Evolutionary conservation across 2,113 vertebrate species (phyloP).

Genomic region (Oreocharis arfaki): DNA sequence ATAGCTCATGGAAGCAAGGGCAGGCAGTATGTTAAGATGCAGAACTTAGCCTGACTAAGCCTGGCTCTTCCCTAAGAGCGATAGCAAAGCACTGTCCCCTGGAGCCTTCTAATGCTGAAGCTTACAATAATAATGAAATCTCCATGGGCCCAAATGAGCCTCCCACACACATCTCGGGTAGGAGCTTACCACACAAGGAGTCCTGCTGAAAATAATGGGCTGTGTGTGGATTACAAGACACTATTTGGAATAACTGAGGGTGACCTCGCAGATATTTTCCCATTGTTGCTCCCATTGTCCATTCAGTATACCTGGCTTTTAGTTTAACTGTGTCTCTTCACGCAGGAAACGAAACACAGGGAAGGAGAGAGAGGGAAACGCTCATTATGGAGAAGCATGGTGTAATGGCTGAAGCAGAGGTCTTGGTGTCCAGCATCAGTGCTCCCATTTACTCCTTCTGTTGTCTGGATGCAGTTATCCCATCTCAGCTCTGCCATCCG

Average conservation of each 20-base stretch:
- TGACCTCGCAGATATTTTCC: background rate
- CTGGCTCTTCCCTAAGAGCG: background rate
- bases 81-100: background rate
- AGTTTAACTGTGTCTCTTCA: background rate
- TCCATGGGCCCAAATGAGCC: background rate
- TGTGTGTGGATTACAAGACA: background rate
- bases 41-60: background rate
- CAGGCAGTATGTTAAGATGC: background rate
- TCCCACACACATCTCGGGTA: background rate
- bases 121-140: constrained; percentile 42
- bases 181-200: constrained; percentile 35
- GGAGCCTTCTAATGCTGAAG: background rate
- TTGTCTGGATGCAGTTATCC: no score
- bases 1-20: background rate
- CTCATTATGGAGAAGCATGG: background rate
- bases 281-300: background rate
- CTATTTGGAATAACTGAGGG: background rate
- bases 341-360: background rate
- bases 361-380: background rate
- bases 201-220: background rate
- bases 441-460: background rate
- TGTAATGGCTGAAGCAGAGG: background rate
- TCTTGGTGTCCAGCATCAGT: background rate
- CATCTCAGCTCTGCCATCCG: background rate
- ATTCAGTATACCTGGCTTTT: background rate